Evolutionary conservation across 2,888 invertebrate genomes (phyloP), one percentile per base, ranked within the genome.

Genomic region (Pheosia gnoma): DNA sequence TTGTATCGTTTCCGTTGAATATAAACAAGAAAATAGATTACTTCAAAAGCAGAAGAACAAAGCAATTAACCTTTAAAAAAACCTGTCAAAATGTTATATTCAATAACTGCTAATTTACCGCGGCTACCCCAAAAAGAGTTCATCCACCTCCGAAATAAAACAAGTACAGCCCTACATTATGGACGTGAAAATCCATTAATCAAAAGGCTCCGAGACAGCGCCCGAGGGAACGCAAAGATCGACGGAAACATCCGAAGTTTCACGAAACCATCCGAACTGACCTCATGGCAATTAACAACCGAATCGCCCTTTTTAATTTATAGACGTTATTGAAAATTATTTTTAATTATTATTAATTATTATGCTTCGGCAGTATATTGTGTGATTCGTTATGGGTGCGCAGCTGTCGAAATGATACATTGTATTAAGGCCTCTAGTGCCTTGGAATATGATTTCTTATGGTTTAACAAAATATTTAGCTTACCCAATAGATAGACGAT

Each of bases 121-220:
- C 64, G 75, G 78, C 83, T 84, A 82, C 84, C 81, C 82, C 75
- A 78, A 82, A 85, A 82, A 79, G 81, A 82, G 85, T 81, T 81
- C 84, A 83, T 78, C 72, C 78, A 85, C 86, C 86, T 83, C 71
- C 59, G 78, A 71, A 75, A 78, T 74, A 71, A 74, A 77, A 76
- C 75, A 75, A 78, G 77, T 71, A 63, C 73, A 77, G 66, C 69
- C 68, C 66, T 71, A 74, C 76, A 76, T 82, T 83, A 83, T 78
- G 81, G 73, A 79, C 82, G 80, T 78, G 76, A 80, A 84, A 85
- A 81, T 78, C 83, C 87, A 89, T 88, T 87, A 87, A 88, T 89
- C 88, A 89, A 84, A 77, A 71, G 77, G 72, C 68, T 78, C 78
- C 79, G 66, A 75, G 75, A 72, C 72, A 77, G 68, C 75, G 85